Evolutionary conservation across 92 coral and sea anemone genomes (phyloP).

Genomic region (Epizoanthus fatuus): DNA sequence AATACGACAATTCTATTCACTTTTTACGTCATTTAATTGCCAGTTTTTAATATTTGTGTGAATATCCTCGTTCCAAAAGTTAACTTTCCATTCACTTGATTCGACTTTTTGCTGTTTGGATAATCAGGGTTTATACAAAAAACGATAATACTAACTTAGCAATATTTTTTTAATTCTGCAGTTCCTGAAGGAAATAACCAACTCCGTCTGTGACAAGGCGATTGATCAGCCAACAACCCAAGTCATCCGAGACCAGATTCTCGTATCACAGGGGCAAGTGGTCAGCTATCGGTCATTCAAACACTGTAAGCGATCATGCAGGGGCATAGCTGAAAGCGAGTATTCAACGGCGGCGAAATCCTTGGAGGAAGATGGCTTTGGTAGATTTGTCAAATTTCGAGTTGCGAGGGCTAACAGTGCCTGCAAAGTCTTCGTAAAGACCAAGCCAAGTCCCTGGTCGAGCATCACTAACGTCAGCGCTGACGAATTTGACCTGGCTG

Average conservation of each 20-base stretch:
- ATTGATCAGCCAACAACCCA: constrained; percentile 59
- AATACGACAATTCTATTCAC: too few relatives aligned
- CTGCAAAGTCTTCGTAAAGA: constrained; percentile 62
- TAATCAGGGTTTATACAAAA: background rate
- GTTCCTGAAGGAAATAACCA: constrained; percentile 61
- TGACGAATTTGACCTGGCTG: constrained; percentile 33
- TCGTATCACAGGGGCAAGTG: constrained; percentile 44
- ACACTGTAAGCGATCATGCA: constrained; percentile 53
- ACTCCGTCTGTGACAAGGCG: constrained; percentile 53
- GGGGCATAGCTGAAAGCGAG: constrained; percentile 43
- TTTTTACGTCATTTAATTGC: too few relatives aligned
- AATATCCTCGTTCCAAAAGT: too few relatives aligned
- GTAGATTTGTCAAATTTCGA: constrained; percentile 41
- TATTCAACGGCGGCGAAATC: constrained; percentile 38
- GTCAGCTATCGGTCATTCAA: constrained; percentile 53
- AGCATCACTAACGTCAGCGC: background rate
- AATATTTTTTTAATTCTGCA: constrained; percentile 19
- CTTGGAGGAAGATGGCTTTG: constrained; percentile 54
- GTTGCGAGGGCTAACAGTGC: constrained; percentile 43
- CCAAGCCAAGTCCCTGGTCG: constrained; percentile 68
- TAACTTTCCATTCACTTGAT: too few relatives aligned
- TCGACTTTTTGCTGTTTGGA: too few relatives aligned
- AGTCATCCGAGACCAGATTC: constrained; percentile 17
- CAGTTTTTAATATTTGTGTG: too few relatives aligned
- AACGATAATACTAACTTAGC: background rate